Evolutionary conservation across 2,113 vertebrate species (phyloP), one percentile per base, ranked within the genome.

Genomic region (Proterorhinus semilunaris): DNA sequence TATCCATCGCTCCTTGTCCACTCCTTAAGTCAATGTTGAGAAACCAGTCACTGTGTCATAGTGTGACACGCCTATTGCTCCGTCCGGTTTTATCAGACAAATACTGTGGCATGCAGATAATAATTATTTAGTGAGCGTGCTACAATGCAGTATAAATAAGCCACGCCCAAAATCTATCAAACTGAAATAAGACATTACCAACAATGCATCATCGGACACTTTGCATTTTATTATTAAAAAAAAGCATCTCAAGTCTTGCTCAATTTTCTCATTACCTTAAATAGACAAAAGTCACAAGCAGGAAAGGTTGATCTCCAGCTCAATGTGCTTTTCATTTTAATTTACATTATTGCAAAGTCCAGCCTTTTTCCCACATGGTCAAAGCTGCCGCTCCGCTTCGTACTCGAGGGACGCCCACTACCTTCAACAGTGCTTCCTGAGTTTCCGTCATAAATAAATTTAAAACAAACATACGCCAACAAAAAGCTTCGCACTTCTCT

Each of bases 381-480:
- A 53, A 63, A 65, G 70, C 62, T 67, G 66, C 58, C 63, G 21
- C 51, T 71, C 27, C 63, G 50, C 65, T 53, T 65, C 7, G 17
- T 16, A 44, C 36, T 36, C 15, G n/a, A 65, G 65, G 51, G 63
- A 65, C 27, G 65, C 74, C 75, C 54, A 68, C 45, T 71, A 80
- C 68, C 65, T 72, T 65, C 66, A 73, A 68, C 57, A 42, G 7
- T 75, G 21, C 69, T 57, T 46, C 78, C 65, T 53, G 67, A 86
- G 76, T 65, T 79, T 69, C n/a, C 36, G 68, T 66, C 61, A 85
- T 84, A 86, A 85, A 86, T 81, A 74, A 3, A 74, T 74, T 70
- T 64, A 73, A 90, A 87, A 83, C 12, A 4, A 55, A 9, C 75
- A 21, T 63, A 69, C 52, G 68, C 50, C 53, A 66, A 47, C 68